phyloP scores from a whole-genome alignment of 2,797 vertebrate genomes.

The Peromyscus nudipes region DNA sequence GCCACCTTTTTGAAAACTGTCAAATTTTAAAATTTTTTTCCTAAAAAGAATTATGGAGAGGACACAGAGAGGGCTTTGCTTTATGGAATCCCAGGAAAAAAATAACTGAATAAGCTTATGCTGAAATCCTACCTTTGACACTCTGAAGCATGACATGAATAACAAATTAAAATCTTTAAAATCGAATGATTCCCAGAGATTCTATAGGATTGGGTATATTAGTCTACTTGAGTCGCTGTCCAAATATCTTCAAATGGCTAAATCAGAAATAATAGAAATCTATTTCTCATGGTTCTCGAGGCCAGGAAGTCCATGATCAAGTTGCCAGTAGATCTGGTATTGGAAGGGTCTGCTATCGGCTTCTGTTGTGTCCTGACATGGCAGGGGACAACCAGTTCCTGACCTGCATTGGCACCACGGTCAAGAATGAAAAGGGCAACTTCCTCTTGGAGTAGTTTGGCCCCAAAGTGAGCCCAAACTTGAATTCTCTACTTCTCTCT shows the following conservation, averaged over 20 bases:
- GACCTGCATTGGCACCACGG: not conserved
- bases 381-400: not conserved
- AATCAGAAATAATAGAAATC: constrained; percentile 28
- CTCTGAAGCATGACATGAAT: not conserved
- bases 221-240: not conserved
- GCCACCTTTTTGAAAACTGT: constrained; percentile 32
- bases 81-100: constrained; percentile 10
- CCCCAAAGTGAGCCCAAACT: not conserved
- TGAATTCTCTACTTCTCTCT: not conserved
- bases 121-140: constrained; percentile 29
- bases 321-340: not conserved
- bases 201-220: not conserved
- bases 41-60: not conserved
- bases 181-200: not conserved
- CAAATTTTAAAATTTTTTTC: constrained; percentile 38
- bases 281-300: not conserved
- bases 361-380: not conserved
- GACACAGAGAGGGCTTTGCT: constrained; percentile 36
- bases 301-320: not conserved
- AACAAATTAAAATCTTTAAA: constrained; percentile 2
- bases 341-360: not conserved
- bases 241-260: not conserved
- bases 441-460: not conserved
- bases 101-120: not conserved
- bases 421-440: not conserved